Conservation (phyloP, 2,888 invertebrate species). For the Rhagium mordax region DNA sequence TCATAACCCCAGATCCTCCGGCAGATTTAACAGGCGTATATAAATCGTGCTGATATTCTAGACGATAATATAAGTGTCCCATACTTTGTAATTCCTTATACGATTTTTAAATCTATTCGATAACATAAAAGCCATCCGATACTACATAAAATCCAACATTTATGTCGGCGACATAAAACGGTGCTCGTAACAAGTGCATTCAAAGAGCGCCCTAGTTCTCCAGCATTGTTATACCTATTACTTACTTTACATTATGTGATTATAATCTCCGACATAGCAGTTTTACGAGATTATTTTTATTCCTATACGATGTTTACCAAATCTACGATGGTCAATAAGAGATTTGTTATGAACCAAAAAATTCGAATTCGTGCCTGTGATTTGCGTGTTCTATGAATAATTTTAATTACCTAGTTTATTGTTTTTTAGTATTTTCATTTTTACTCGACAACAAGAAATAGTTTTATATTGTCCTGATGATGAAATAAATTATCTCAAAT, state of each 20-base stretch:
- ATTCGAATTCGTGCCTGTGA: too few relatives aligned
- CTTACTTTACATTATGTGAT: background rate
- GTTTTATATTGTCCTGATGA: too few relatives aligned
- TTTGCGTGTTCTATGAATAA: too few relatives aligned
- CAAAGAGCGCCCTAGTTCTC: background rate
- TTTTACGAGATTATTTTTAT: background rate
- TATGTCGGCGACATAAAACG: background rate
- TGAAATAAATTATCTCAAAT: too few relatives aligned
- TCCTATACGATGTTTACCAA: background rate
- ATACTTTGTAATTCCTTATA: background rate
- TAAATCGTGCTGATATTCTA: background rate
- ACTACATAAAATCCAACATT: background rate
- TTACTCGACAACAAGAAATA: too few relatives aligned
- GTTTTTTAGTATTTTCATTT: too few relatives aligned
- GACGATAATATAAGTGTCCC: background rate
- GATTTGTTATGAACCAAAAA: too few relatives aligned
- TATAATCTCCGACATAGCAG: background rate
- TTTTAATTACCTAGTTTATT: too few relatives aligned
- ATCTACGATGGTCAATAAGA: too few relatives aligned
- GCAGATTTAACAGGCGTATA: background rate
- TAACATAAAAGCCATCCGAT: background rate
- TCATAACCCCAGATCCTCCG: background rate
- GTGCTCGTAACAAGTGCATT: background rate
- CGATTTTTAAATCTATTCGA: background rate
- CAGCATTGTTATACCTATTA: background rate